These are phyloP conservation scores for Cyanoderma ruficeps DNA, from an alignment of 2,113 vertebrate species.

Conservation along the genomic window DNA sequence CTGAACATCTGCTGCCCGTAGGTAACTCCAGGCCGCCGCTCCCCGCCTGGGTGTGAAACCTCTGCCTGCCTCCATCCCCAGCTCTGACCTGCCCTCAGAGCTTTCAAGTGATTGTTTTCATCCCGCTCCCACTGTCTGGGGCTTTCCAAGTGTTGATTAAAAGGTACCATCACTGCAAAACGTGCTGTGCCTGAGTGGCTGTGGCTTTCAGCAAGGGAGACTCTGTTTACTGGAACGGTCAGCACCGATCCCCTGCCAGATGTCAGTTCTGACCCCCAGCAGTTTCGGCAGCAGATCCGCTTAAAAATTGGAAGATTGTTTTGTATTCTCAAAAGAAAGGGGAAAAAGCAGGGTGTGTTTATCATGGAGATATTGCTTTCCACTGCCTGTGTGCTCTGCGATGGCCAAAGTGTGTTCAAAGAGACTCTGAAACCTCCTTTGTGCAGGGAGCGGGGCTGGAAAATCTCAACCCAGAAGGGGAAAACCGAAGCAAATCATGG, in stretches of 20 bases:
- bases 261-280: constrained; percentile 63
- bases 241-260: constrained; percentile 26
- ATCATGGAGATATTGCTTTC: background rate
- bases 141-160: constrained; percentile 45
- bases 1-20: constrained; percentile 9
- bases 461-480: constrained; percentile 31
- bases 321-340: background rate
- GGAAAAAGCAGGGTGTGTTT: background rate
- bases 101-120: background rate
- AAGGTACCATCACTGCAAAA: constrained; percentile 37
- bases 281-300: background rate
- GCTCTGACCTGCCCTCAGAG: background rate
- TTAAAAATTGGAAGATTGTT: constrained; percentile 20
- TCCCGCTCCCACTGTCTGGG: background rate
- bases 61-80: background rate
- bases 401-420: background rate
- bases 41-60: background rate
- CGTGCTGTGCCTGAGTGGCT: constrained; percentile 2
- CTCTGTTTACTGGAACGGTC: constrained; percentile 39
- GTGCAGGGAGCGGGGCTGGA: background rate
- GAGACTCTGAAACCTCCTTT: constrained; percentile 2
- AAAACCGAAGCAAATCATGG: constrained; percentile 13
- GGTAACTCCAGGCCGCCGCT: background rate
- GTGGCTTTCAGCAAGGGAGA: background rate
- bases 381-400: background rate